Percentiles rank a stretch among this genome's conserved stretches.
These are phyloP conservation scores for Leptodactylus fuscus DNA, from an alignment of 2,113 vertebrate genomes.

Conservation along the genomic window DNA sequence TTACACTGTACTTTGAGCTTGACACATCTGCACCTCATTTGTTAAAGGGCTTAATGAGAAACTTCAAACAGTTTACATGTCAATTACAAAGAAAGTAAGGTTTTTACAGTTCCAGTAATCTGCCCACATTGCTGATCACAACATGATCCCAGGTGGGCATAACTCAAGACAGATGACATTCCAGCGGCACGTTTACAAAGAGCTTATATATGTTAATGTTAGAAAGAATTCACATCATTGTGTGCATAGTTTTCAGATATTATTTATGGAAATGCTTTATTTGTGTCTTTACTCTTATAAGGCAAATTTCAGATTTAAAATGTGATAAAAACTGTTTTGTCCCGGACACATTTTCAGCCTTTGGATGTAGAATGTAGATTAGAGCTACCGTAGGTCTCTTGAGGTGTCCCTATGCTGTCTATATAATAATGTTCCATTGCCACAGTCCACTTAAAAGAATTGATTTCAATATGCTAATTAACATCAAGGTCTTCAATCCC, in stretches of 20 bases:
- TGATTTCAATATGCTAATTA: too few species aligned
- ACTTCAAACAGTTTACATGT: conserved; percentile 92
- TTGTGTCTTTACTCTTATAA: too few species aligned
- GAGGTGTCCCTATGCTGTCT: too few species aligned
- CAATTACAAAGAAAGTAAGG: conserved; percentile 84
- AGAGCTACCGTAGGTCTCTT: too few species aligned
- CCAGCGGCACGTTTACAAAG: conserved; percentile 87
- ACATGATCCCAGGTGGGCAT: conserved; percentile 88
- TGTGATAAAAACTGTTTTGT: too few species aligned
- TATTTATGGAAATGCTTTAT: conserved; percentile 65
- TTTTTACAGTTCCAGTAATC: conserved; percentile 86
- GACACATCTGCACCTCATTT: conserved; percentile 85
- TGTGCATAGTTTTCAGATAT: conserved; percentile 66
- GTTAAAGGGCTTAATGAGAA: conserved; percentile 85
- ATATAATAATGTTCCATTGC: too few species aligned
- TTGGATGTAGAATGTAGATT: too few species aligned
- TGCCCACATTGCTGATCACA: conserved; percentile 84
- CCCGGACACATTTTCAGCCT: too few species aligned
- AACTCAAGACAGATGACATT: conserved; percentile 92
- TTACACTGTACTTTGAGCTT: conserved; percentile 74
- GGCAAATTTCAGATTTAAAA: too few species aligned
- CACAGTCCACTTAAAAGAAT: too few species aligned
- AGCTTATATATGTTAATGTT: conserved; percentile 81
- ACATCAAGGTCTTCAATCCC: too few species aligned
- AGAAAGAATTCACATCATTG: conserved; percentile 78